Evolutionary conservation across 1,140 invertebrate genomes (phyloP), one percentile per base, ranked within the genome.

Genomic region (Megalonaias nervosa): DNA sequence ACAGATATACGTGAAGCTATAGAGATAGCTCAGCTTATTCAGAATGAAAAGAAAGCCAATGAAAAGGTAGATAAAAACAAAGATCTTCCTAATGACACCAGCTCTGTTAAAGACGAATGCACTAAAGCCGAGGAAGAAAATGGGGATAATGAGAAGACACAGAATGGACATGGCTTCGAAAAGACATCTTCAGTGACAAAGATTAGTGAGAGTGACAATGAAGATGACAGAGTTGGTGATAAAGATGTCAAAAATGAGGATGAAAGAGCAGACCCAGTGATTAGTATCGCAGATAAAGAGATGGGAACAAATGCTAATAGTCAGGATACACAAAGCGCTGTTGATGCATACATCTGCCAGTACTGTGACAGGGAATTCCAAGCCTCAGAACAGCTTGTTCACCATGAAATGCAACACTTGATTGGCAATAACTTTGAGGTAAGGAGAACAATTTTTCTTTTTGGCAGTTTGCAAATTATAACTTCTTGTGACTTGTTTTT

Each of bases 391-490:
- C 67, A 71, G 15, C 83, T 89, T 16, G 74, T 90, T 0, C 77
- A 81, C 55, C 89, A 90, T 77, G 89, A 90, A 76, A 85, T 87
- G 82, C 87, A 90, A 57, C 89, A 90, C 79, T 81, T 89, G 19
- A 87, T 89, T 61, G 88, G 88, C 14, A 89, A 89, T 71, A 86
- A 86, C 58, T 89, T 85, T 83, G 87, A 89, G 82, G 88, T 88
- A 81, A 76, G 81, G 80, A 15, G 2, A 5, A 70, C 14, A 11
- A 13, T 62, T 19, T 61, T 19, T 23, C 60, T 61, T 19, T 61
- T 61, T 19, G 17, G 2, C 60, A 61, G 60, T 19, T 21, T 12
- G 3, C 26, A 17, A 67, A 17, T 0, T 62, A 62, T n/a, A 23
- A 62, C 60, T 61, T 61, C 2, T 62, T 9, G 4, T 62, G 26